Evolutionary conservation across 2,113 vertebrate species (phyloP).

Genomic region (Psophia crepitans): DNA sequence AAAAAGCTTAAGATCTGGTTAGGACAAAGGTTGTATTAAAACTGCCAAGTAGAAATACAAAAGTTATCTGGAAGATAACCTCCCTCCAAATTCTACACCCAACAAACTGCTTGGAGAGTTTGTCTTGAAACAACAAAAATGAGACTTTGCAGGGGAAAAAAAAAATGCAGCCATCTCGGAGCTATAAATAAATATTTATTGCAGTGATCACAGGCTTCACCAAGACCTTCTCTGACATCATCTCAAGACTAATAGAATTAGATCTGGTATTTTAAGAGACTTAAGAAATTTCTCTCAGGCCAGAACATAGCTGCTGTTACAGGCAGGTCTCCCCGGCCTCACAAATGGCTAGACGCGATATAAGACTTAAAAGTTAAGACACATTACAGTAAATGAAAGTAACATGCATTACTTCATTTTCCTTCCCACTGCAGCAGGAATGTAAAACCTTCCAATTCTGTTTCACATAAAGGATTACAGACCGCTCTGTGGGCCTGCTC

Average conservation of each 20-base stretch:
- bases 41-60: background rate
- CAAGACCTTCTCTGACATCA: background rate
- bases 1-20: slow-evolving; percentile 29
- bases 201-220: background rate
- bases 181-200: background rate
- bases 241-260: background rate
- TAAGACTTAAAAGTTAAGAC: background rate
- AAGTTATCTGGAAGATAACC: background rate
- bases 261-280: background rate
- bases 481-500: background rate
- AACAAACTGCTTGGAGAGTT: background rate
- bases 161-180: background rate
- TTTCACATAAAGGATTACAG: background rate
- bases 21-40: slow-evolving; percentile 38
- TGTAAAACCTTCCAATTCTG: background rate
- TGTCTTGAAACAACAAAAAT: background rate
- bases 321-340: background rate
- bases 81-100: background rate
- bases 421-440: background rate
- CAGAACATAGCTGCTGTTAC: background rate
- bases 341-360: background rate
- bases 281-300: background rate
- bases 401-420: background rate
- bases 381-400: background rate
- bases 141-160: background rate